Evolutionary conservation across 1,140 invertebrate genomes (phyloP).

Genomic region (Linepithema humile): DNA sequence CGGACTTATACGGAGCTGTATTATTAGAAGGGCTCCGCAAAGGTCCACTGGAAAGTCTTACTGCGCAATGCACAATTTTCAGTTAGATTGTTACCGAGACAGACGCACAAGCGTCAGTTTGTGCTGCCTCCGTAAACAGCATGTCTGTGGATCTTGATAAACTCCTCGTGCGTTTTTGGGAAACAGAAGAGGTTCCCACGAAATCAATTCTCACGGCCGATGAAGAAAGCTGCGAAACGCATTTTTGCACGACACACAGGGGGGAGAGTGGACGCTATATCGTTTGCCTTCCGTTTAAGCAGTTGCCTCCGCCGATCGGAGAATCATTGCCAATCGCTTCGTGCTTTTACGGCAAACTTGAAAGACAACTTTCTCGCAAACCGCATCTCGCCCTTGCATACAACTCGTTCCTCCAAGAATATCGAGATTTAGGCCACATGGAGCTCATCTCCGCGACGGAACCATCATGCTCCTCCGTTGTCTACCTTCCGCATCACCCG

Average conservation of each 20-base stretch:
- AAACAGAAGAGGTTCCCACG: neutral
- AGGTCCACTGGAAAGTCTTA: no score
- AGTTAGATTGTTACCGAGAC: neutral
- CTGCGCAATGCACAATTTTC: no score
- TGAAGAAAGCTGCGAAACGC: neutral
- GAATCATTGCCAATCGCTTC: constrained; percentile 9
- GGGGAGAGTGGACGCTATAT: neutral
- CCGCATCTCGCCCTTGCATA: neutral
- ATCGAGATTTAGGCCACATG: neutral
- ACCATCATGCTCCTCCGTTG: neutral
- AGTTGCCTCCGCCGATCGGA: neutral
- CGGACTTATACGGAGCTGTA: neutral
- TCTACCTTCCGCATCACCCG: constrained; percentile 8
- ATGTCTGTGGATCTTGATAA: neutral
- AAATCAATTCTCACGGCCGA: neutral
- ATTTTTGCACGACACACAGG: neutral
- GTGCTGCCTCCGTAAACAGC: neutral
- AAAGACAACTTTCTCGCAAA: neutral
- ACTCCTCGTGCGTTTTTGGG: neutral
- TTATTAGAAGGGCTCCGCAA: neutral
- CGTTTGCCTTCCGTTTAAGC: neutral
- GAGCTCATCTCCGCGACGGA: neutral
- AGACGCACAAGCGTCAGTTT: neutral
- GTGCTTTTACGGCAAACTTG: neutral
- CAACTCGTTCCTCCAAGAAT: neutral